A percentile compares a stretch with the other conserved stretches of the same genome.
These are phyloP conservation scores for Petrocephalus zakoni DNA, from an alignment of 2,113 vertebrate species.

Conservation along the genomic window DNA sequence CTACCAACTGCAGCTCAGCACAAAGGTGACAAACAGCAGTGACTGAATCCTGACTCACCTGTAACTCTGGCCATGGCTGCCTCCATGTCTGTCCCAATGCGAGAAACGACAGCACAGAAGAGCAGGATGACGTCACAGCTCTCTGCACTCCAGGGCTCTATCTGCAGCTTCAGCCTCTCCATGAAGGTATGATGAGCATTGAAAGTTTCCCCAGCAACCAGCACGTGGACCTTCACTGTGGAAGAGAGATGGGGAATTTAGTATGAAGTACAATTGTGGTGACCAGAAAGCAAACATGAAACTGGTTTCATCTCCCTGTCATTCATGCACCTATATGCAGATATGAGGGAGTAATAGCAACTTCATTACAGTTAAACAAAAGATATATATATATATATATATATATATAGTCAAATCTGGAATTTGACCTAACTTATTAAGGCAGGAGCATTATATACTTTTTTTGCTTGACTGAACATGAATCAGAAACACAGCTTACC, in stretches of 20 bases:
- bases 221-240: rapidly evolving
- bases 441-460: background rate
- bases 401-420: background rate
- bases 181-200: background rate
- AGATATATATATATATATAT: background rate
- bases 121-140: background rate
- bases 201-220: background rate
- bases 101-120: background rate
- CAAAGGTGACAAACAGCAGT: background rate
- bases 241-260: background rate
- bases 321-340: background rate
- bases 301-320: background rate
- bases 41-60: background rate
- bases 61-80: background rate
- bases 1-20: background rate
- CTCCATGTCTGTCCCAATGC: background rate
- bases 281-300: background rate
- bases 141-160: background rate
- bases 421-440: background rate
- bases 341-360: background rate
- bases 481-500: background rate
- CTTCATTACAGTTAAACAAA: background rate
- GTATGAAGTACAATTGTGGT: background rate
- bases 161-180: background rate
- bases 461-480: background rate